Evolutionary conservation across 2,113 vertebrate species (phyloP).

Genomic region (Mellivora capensis): DNA sequence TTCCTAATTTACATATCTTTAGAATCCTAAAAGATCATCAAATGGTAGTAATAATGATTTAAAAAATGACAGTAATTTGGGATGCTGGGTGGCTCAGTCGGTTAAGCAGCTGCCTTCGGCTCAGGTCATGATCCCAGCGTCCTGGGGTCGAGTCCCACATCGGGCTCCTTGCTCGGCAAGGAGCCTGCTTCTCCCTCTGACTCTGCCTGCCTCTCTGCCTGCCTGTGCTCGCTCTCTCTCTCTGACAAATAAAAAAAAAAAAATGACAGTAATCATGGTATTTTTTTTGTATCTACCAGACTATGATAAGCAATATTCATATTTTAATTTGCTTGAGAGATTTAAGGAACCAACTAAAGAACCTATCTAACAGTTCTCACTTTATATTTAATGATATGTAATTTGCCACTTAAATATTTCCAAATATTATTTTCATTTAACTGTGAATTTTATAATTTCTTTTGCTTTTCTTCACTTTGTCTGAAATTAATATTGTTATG

Average conservation of each 20-base stretch:
- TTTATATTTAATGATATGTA: not conserved
- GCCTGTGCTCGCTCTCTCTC: too few species aligned
- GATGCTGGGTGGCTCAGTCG: too few species aligned
- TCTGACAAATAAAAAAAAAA: too few species aligned
- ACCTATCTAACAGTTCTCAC: not conserved
- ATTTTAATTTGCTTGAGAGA: not conserved
- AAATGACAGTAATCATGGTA: not conserved
- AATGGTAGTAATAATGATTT: not conserved
- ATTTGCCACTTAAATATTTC: not conserved
- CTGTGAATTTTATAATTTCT: not conserved
- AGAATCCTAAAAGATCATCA: not conserved
- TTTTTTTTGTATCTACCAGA: not conserved
- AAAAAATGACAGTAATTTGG: not conserved
- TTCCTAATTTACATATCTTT: not conserved
- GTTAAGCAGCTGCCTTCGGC: too few species aligned
- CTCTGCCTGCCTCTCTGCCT: too few species aligned
- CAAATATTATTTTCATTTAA: not conserved
- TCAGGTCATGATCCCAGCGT: too few species aligned
- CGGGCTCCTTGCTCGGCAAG: too few species aligned
- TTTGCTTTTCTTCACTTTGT: not conserved
- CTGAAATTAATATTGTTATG: not conserved
- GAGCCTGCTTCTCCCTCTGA: too few species aligned
- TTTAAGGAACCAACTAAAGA: not conserved
- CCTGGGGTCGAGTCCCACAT: too few species aligned
- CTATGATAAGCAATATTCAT: not conserved